Conservation (phyloP, 2,797 vertebrate species). For the Columba guinea region DNA sequence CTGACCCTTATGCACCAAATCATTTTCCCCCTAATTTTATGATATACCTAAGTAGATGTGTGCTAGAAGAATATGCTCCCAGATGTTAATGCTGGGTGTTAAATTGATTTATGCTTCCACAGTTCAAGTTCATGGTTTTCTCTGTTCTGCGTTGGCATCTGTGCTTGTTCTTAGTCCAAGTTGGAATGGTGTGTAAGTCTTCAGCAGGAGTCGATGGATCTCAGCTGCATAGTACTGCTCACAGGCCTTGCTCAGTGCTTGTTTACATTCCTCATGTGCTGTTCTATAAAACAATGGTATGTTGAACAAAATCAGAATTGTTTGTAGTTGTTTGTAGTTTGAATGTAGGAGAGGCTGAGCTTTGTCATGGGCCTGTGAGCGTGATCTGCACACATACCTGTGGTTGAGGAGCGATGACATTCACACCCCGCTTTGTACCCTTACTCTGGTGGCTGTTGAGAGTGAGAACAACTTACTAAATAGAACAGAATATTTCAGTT, state of each 20-base stretch:
- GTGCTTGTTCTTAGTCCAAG: background rate
- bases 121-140: rapidly evolving
- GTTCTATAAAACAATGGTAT: background rate
- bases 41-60: background rate
- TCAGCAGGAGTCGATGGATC: background rate
- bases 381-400: rapidly evolving
- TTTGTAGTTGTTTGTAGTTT: background rate
- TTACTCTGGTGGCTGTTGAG: background rate
- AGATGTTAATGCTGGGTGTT: background rate
- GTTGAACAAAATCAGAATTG: background rate
- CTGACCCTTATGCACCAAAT: background rate
- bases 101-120: background rate
- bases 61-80: background rate
- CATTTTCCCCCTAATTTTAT: rapidly evolving
- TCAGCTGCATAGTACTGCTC: background rate
- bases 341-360: background rate
- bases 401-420: background rate
- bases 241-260: background rate
- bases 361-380: background rate
- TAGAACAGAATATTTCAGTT: background rate
- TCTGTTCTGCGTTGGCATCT: background rate
- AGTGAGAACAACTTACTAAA: background rate
- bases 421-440: background rate
- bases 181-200: background rate
- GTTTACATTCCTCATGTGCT: background rate